These are phyloP conservation scores for Ctenoplectra terminalis DNA, from an alignment of 1,140 invertebrate species.

Conservation along the genomic window DNA sequence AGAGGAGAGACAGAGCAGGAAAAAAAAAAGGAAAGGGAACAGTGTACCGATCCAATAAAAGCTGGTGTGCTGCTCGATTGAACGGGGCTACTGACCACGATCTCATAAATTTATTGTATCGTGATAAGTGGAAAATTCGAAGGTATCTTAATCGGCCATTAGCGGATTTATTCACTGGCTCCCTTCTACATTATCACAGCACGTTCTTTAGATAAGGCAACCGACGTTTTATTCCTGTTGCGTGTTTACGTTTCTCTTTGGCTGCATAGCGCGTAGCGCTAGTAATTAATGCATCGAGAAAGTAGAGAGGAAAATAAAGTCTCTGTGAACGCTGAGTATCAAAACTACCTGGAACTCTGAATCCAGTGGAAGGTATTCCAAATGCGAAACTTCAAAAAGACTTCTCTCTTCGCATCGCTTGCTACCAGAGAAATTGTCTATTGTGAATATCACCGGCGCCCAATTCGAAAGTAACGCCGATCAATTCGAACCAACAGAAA, in stretches of 20 bases:
- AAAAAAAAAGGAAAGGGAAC: not conserved
- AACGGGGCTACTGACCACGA: not conserved
- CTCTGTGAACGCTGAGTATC: no score
- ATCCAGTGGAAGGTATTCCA: no score
- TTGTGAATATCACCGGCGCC: no score
- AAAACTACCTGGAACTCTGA: not conserved
- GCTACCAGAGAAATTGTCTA: no score
- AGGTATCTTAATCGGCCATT: slow-evolving; percentile 34
- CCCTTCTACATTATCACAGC: not conserved
- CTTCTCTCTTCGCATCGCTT: no score
- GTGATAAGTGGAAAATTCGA: slow-evolving; percentile 51
- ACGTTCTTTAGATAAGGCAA: not conserved
- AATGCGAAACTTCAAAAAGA: not conserved
- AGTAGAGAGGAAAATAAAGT: no score
- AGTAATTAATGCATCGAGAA: no score
- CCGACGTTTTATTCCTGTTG: not conserved
- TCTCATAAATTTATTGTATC: slow-evolving; percentile 43
- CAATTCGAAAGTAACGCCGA: not conserved
- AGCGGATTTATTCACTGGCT: slow-evolving; percentile 3
- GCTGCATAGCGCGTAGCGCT: not conserved
- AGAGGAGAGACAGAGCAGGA: not conserved
- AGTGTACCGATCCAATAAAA: slow-evolving; percentile 5
- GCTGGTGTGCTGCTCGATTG: slow-evolving; percentile 5
- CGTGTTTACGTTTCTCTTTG: not conserved
- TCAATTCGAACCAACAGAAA: not conserved